A percentile compares a stretch with the other conserved stretches of the same genome.
phyloP scores from a whole-genome alignment of 2,797 vertebrate genomes.

The Cossypha caffra region DNA sequence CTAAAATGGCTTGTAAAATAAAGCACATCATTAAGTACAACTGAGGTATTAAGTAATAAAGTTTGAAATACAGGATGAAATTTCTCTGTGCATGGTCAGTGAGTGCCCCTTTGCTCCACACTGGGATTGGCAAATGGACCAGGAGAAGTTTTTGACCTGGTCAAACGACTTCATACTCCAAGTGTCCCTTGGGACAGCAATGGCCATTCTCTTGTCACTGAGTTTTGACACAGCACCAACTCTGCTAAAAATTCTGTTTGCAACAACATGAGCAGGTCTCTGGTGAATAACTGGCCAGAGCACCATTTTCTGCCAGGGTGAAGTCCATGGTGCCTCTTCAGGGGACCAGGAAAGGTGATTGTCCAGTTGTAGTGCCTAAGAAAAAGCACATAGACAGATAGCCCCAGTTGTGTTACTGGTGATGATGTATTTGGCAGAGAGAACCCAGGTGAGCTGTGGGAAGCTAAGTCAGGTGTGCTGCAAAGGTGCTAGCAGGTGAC shows the following conservation, averaged over 20 bases:
- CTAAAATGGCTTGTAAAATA: constrained; percentile 13
- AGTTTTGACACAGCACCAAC: background rate
- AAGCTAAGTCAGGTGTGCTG: background rate
- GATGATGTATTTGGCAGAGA: background rate
- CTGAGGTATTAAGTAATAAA: constrained; percentile 64
- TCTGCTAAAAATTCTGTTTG: background rate
- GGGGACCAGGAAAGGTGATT: background rate
- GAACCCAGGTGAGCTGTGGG: background rate
- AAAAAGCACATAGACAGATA: background rate
- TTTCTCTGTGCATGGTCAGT: background rate
- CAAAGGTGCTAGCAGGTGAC: background rate
- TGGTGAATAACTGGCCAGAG: background rate
- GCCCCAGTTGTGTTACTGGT: background rate
- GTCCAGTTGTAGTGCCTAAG: background rate
- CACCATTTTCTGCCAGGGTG: background rate
- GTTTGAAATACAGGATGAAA: background rate
- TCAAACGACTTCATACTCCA: background rate
- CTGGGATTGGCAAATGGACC: rapidly evolving
- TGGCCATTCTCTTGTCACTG: background rate
- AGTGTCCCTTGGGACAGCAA: rapidly evolving
- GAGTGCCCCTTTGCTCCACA: rapidly evolving
- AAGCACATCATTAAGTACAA: constrained; percentile 43
- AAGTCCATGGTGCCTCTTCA: background rate
- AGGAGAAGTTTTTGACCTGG: background rate
- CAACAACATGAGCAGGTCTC: background rate